Conservation (phyloP, 23 tunicate genomes). For the Styela clava region DNA sequence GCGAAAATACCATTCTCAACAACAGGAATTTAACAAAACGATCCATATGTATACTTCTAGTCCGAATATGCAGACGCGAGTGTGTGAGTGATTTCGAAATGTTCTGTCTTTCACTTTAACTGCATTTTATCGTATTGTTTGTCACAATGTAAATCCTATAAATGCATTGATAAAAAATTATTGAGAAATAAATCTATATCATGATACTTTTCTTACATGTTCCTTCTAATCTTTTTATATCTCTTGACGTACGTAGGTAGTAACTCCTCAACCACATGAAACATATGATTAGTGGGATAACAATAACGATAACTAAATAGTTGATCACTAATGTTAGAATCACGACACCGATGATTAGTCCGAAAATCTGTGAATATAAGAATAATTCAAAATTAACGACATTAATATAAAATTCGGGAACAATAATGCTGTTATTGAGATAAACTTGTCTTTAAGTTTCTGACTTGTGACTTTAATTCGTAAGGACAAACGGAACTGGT, state of each 20-base stretch:
- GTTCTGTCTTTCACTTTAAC: background rate
- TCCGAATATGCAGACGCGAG: background rate
- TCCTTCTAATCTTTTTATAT: conserved; percentile 91
- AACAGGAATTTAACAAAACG: background rate
- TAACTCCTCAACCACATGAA: conserved; percentile 69
- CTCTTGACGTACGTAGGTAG: conserved; percentile 66
- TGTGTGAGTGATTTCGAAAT: background rate
- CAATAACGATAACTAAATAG: conserved; percentile 52
- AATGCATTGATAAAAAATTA: too few species aligned
- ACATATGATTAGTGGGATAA: conserved; percentile 53
- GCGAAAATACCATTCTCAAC: too few species aligned
- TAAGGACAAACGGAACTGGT: too few species aligned
- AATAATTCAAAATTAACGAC: too few species aligned
- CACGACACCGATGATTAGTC: conserved; percentile 30
- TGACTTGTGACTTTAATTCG: too few species aligned
- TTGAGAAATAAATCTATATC: background rate
- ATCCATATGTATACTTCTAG: too few species aligned
- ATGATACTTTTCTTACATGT: conserved; percentile 60
- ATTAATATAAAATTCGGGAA: too few species aligned
- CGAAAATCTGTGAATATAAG: conserved; percentile 27
- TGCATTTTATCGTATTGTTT: too few species aligned
- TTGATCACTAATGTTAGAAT: conserved; percentile 30
- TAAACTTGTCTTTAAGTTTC: too few species aligned
- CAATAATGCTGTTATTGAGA: too few species aligned
- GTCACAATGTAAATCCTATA: too few species aligned